These are phyloP conservation scores for Scaptodrosophila lebanonensis DNA, from an alignment of 1,140 invertebrate species.

Conservation along the genomic window DNA sequence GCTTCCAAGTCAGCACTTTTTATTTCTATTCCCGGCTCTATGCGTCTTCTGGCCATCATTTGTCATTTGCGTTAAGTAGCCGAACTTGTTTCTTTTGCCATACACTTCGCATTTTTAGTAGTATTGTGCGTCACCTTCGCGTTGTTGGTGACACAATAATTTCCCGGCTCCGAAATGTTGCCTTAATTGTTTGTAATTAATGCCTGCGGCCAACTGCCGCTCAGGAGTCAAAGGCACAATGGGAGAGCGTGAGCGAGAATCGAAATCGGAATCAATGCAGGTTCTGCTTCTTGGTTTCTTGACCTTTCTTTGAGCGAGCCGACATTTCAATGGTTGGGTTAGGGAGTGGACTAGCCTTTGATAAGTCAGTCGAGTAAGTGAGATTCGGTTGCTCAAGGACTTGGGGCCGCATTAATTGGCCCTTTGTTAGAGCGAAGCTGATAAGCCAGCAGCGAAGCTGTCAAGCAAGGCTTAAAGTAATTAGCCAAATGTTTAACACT, in stretches of 20 bases:
- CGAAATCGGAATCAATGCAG: conserved; percentile 57
- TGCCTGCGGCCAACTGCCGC: neutral
- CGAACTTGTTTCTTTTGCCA: neutral
- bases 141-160: conserved; percentile 65
- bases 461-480: too few species aligned
- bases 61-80: conserved; percentile 57
- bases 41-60: conserved; percentile 42
- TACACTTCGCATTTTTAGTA: neutral
- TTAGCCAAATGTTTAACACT: too few species aligned
- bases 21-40: neutral
- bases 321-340: conserved; percentile 56
- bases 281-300: conserved; percentile 47
- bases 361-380: conserved; percentile 57
- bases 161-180: conserved; percentile 65
- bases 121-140: conserved; percentile 44
- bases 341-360: conserved; percentile 15
- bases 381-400: conserved; percentile 25
- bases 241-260: conserved; percentile 10
- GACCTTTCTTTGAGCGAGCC: conserved; percentile 60
- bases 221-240: conserved; percentile 5
- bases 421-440: too few species aligned
- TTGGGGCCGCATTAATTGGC: too few species aligned
- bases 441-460: too few species aligned
- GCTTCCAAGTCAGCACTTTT: conserved; percentile 59
- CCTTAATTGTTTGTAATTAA: conserved; percentile 56